phyloP scores from a whole-genome alignment of 2,888 invertebrate species.

The Lepeophtheirus nordmannii region DNA sequence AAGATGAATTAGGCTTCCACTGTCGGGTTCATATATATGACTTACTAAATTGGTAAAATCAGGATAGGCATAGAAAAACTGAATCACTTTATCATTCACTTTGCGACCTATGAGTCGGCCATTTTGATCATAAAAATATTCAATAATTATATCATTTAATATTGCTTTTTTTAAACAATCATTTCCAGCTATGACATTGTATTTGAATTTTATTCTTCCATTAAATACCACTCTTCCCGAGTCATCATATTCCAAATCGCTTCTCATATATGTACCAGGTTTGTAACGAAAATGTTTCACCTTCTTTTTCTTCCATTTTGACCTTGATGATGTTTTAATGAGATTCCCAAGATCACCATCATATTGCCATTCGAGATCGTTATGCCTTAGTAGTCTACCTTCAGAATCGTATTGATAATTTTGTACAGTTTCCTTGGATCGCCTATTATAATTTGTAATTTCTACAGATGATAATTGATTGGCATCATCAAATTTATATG shows the following conservation, averaged over 20 bases:
- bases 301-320: not conserved
- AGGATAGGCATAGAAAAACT: constrained; percentile 84
- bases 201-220: not conserved
- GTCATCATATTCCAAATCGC: not conserved
- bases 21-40: constrained; percentile 76
- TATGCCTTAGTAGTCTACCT: not conserved
- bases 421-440: not conserved
- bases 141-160: constrained; percentile 51
- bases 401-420: not conserved
- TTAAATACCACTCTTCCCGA: not conserved
- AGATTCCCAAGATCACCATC: constrained; percentile 7
- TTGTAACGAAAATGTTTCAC: not conserved
- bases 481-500: not conserved
- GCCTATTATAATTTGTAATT: not conserved
- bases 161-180: not conserved
- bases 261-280: not conserved
- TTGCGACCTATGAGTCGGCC: constrained; percentile 74
- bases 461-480: not conserved
- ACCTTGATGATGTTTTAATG: not conserved
- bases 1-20: constrained; percentile 62
- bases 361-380: not conserved
- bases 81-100: constrained; percentile 79
- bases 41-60: constrained; percentile 63
- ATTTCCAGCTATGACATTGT: not conserved
- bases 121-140: constrained; percentile 57